phyloP scores from a whole-genome alignment of 2,888 invertebrate species.

The Serrognathus titanus region DNA sequence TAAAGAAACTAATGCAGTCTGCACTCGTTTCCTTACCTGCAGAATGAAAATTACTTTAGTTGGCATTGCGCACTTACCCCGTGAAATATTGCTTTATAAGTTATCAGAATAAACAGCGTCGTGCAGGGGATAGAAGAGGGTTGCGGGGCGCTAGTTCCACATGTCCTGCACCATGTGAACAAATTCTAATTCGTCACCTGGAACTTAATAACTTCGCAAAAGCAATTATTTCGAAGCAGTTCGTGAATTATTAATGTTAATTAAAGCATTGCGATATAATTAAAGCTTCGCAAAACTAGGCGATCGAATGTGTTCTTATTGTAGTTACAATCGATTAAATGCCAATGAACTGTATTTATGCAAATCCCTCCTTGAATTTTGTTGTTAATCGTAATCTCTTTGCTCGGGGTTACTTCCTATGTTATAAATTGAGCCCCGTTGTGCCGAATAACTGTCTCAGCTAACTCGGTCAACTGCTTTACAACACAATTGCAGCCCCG shows the following conservation, averaged over 20 bases:
- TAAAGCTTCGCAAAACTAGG: neutral
- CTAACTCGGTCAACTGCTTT: conserved; percentile 1
- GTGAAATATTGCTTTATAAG: conserved; percentile 1
- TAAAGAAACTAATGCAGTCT: conserved; percentile 40
- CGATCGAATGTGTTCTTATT: no score
- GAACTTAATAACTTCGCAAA: neutral
- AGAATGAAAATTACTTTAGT: conserved; percentile 28
- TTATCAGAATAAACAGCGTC: neutral
- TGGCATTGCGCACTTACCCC: conserved; percentile 13
- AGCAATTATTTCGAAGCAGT: neutral
- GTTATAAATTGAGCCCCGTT: conserved; percentile 12
- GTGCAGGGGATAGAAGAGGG: neutral
- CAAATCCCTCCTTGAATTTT: no score
- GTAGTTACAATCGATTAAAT: no score
- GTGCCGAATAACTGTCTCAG: conserved; percentile 20
- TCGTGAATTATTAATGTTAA: neutral
- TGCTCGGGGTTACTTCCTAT: no score
- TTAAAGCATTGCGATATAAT: neutral
- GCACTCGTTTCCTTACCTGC: conserved; percentile 25
- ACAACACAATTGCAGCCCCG: neutral
- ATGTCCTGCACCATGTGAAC: neutral
- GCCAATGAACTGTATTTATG: no score
- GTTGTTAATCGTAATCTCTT: no score
- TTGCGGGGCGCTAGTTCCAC: neutral
- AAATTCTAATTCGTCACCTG: neutral